Evolutionary conservation across 2,797 vertebrate genomes (phyloP), one percentile per base, ranked within the genome.

Genomic region (Sebastiscus albofasciatus): DNA sequence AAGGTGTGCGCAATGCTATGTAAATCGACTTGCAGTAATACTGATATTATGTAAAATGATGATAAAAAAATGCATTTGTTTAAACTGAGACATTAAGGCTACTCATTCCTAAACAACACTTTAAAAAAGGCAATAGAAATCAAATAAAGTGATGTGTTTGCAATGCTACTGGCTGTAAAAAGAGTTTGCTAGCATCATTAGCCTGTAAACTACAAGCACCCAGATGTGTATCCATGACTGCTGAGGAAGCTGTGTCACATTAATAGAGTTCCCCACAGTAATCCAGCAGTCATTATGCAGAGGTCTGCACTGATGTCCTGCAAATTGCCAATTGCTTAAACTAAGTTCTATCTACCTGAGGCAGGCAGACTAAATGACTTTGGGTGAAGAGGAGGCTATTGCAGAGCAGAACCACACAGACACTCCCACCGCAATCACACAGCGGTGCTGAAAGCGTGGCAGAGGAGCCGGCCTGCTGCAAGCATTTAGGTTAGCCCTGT

Each of bases 271-370:
- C 86, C 80, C 46, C 26, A 33, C 72, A 82, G 87, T 91, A 83
- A 94, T 92, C 84, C 79, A 69, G 72, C 54, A 75, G 83, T 86
- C 90, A 93, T 92, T 92, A 89, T 87, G 81, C 82, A 89, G 67
- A 72, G 79, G 70, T 78, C 80, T 34, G 1, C 73, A 79, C 67
- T 79, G 75, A 81, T 89, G 80, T 91, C 83, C 77, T 81, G 80
- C 83, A 93, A 92, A 93, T 85, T 89, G 78, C 77, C 79, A 83
- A 64, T 81, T 86, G 68, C 86, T 87, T 77, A 77, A 75, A 73
- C 77, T 68, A 81, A 86, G 80, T 78, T 86, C 77, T 79, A 75
- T 86, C 67, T 86, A 88, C 86, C 87, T 81, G 78, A 69, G 79
- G 82, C 81, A 68, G 70, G 22, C 68, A 65, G 68, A 20, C 71